Percentiles rank a stretch among this genome's conserved stretches.
These are phyloP conservation scores for Poecilia picta DNA, from an alignment of 2,797 vertebrate species.

Conservation along the genomic window DNA sequence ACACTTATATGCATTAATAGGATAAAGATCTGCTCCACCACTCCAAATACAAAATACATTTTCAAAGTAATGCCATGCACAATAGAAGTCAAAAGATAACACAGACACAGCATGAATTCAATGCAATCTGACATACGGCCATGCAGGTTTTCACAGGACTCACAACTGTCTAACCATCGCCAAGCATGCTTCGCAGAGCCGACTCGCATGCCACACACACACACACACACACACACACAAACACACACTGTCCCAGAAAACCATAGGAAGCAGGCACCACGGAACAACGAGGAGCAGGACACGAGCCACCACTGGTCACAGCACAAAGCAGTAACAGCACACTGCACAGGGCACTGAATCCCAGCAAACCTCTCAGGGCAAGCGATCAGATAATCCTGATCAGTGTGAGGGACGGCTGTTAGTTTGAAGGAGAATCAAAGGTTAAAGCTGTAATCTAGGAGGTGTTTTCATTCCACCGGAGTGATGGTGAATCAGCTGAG, in stretches of 20 bases:
- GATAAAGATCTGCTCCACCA: constrained; percentile 17
- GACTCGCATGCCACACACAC: constrained; percentile 49
- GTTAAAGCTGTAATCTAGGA: constrained; percentile 7
- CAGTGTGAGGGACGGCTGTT: constrained; percentile 7
- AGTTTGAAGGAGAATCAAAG: constrained; percentile 9
- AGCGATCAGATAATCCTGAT: constrained; percentile 19
- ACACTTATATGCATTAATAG: constrained; percentile 21
- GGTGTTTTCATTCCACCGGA: not conserved
- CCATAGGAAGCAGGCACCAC: constrained; percentile 48
- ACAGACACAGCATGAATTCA: constrained; percentile 27
- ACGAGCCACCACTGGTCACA: constrained; percentile 50
- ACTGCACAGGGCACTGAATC: constrained; percentile 70
- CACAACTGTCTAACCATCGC: constrained; percentile 57
- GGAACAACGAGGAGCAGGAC: constrained; percentile 36
- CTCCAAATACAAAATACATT: constrained; percentile 13
- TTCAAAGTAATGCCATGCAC: constrained; percentile 57
- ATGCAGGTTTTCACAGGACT: constrained; percentile 61
- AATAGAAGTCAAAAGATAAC: constrained; percentile 30
- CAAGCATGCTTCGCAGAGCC: constrained; percentile 61
- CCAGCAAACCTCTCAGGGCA: constrained; percentile 76
- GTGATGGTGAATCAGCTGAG: constrained; percentile 58
- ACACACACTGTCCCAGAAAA: constrained; percentile 32
- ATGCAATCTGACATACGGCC: constrained; percentile 46
- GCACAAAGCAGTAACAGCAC: constrained; percentile 61
- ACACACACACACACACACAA: constrained; percentile 1